Conservation (phyloP, 2,797 vertebrate genomes). For the Rhabdophis nuchalis region DNA sequence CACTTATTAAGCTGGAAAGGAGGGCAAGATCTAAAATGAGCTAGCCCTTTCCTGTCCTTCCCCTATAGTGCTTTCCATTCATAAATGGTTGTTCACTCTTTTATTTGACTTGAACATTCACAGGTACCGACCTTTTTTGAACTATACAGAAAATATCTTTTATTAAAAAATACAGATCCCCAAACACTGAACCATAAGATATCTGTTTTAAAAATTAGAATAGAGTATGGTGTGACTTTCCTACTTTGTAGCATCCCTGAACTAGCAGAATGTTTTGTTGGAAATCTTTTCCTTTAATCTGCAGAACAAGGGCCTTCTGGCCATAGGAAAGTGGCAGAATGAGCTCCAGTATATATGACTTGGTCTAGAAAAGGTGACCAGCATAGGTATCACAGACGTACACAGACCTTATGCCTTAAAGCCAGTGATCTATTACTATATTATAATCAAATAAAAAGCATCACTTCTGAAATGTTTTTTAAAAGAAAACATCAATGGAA, state of each 20-base stretch:
- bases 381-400: too few relatives aligned
- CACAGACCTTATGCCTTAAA: neutral
- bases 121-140: too few relatives aligned
- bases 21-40: conserved; percentile 39
- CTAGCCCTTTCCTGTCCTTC: conserved; percentile 43
- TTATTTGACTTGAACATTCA: neutral
- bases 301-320: neutral
- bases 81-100: conserved; percentile 5
- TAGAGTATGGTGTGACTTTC: neutral
- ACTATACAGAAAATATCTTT: neutral
- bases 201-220: neutral
- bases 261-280: neutral
- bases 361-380: neutral
- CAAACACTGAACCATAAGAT: neutral
- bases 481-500: neutral
- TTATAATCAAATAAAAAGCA: neutral
- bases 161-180: neutral
- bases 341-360: neutral
- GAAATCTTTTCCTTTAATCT: neutral
- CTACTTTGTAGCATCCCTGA: neutral
- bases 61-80: neutral
- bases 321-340: neutral
- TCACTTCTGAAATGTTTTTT: neutral
- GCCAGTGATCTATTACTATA: neutral
- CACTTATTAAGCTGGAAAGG: conserved; percentile 60